These are phyloP conservation scores for Gambusia yucatana DNA, from an alignment of 2,797 vertebrate species.

Conservation along the genomic window DNA sequence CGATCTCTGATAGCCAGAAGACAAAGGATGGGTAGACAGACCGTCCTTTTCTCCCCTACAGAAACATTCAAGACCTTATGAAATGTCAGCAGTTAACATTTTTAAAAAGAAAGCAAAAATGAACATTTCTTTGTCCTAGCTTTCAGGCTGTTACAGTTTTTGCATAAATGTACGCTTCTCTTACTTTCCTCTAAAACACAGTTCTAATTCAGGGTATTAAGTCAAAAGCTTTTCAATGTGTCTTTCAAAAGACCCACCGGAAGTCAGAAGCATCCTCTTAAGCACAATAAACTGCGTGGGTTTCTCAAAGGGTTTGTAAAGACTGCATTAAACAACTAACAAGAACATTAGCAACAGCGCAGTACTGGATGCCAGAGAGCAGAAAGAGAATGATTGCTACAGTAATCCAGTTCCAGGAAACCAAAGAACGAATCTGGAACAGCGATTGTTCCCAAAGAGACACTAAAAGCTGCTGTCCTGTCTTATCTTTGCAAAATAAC, in stretches of 20 bases:
- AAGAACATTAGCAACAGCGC: not conserved
- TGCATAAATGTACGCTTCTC: not conserved
- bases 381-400: not conserved
- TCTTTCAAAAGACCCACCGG: slow-evolving; percentile 7
- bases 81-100: slow-evolving; percentile 49
- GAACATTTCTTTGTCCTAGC: not conserved
- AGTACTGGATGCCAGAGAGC: slow-evolving; percentile 2
- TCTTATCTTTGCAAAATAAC: slow-evolving; percentile 21
- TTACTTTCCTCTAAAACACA: not conserved
- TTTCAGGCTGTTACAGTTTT: slow-evolving; percentile 2
- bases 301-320: slow-evolving; percentile 24
- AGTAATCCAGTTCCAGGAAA: not conserved
- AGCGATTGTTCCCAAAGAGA: slow-evolving; percentile 1
- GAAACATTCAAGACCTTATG: slow-evolving; percentile 30
- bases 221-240: slow-evolving; percentile 6
- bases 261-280: slow-evolving; percentile 22
- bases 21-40: not conserved
- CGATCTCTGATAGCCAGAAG: not conserved
- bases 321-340: slow-evolving; percentile 21
- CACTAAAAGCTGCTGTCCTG: slow-evolving; percentile 14
- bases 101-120: slow-evolving; percentile 21
- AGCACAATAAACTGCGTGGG: slow-evolving; percentile 3
- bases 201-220: slow-evolving; percentile 4
- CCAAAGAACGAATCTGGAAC: not conserved
- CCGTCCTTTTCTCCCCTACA: slow-evolving; percentile 34